These are phyloP conservation scores for Clusia tigrina DNA, from an alignment of 2,888 invertebrate species.

Conservation along the genomic window DNA sequence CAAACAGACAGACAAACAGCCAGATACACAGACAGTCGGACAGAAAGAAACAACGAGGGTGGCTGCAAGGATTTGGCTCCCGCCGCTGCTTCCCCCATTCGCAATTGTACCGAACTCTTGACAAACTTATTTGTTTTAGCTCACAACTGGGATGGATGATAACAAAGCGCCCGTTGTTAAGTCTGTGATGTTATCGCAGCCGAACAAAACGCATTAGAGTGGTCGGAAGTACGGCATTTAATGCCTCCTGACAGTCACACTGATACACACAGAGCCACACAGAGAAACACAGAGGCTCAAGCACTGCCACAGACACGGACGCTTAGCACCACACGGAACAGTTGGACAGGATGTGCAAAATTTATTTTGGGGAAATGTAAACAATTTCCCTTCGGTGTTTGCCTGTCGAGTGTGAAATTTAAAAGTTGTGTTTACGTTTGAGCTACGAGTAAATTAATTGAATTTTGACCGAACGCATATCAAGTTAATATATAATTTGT, in stretches of 20 bases:
- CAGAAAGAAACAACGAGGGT: not conserved
- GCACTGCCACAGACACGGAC: too few relatives aligned
- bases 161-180: not conserved
- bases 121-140: conserved; percentile 39
- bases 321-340: too few relatives aligned
- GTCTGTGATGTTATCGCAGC: not conserved
- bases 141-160: not conserved
- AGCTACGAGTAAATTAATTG: too few relatives aligned
- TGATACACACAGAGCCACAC: not conserved
- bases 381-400: not conserved
- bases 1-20: conserved; percentile 1
- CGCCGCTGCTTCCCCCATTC: too few relatives aligned
- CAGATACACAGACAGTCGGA: not conserved
- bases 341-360: not conserved
- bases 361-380: not conserved
- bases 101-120: conserved; percentile 4
- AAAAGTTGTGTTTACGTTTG: too few relatives aligned
- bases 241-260: conserved; percentile 2
- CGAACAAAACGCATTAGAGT: not conserved
- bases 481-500: too few relatives aligned
- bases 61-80: too few relatives aligned
- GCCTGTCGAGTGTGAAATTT: not conserved
- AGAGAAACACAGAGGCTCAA: not conserved
- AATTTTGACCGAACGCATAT: too few relatives aligned
- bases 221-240: not conserved